phyloP scores from a whole-genome alignment of 2,888 invertebrate genomes.

The Odontomyia ornata region DNA sequence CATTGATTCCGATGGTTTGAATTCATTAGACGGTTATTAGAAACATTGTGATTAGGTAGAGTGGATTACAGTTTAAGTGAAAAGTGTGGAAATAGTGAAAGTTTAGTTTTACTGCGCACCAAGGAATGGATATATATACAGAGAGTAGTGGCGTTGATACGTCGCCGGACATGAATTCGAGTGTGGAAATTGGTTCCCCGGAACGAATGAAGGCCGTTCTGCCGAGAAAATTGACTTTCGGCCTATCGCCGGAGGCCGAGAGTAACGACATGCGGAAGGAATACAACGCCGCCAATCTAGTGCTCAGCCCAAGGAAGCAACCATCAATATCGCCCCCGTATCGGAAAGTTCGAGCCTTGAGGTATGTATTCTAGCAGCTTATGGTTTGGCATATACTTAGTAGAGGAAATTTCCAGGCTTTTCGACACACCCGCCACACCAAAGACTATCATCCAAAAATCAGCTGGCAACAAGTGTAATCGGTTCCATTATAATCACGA shows the following conservation, averaged over 20 bases:
- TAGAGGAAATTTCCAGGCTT: conserved; percentile 66
- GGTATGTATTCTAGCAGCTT: conserved; percentile 59
- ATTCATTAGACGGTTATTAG: not conserved
- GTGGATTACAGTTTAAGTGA: conserved; percentile 2
- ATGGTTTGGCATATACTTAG: not conserved
- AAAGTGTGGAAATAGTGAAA: not conserved
- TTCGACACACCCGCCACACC: conserved; percentile 89
- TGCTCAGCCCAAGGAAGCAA: conserved; percentile 48
- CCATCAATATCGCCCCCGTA: conserved; percentile 66
- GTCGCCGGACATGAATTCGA: conserved; percentile 53
- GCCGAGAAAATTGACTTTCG: conserved; percentile 61
- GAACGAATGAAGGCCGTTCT: conserved; percentile 52
- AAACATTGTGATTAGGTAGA: not conserved
- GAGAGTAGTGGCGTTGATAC: conserved; percentile 53
- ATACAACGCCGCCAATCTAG: conserved; percentile 48
- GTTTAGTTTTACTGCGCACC: not conserved
- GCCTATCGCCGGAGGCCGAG: conserved; percentile 55
- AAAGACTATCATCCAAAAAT: conserved; percentile 72
- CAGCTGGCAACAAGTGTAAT: conserved; percentile 69
- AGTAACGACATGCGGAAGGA: conserved; percentile 43
- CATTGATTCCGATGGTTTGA: not conserved
- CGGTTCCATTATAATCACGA: conserved; percentile 59
- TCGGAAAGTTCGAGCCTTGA: conserved; percentile 69
- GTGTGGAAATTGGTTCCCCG: conserved; percentile 51
- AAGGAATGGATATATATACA: conserved; percentile 48